Base-by-base conservation (phyloP, 2,888 invertebrate species). In the Parelbella ahira region DNA sequence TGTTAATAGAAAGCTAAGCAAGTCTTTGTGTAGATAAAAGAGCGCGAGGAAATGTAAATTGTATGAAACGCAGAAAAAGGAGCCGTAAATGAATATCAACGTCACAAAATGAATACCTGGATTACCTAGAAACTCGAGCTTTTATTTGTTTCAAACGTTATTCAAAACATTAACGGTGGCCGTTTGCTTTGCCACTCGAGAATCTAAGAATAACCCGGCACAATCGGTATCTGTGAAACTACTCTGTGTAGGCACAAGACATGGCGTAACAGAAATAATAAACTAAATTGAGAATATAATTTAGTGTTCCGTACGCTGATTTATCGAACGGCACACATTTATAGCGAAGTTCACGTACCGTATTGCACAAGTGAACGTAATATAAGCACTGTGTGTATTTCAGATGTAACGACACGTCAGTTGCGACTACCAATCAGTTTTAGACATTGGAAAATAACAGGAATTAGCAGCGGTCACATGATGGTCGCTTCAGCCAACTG, bases 381-480 rank as follows among this genome's bases (percentile, higher is more conserved):
- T 51, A 49, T 54, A 54, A 59, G 56, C 50, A 51, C 54, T n/a
- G 48, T 7, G 44, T 38, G 50, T 49, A 50, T 49, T 53, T 51
- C 20, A 33, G 25, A 30, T 15, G 13, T 32, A 39, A n/a, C n/a
- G n/a, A 39, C 12, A 27, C 20, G 32, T 41, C 11, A 19, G 32
- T 30, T 32, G 25, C 18, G 24, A 13, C 39, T 13, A 58, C 53
- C 44, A 53, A 58, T 69, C 63, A 64, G 58, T 68, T 70, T 70
- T 68, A 69, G 63, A 69, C 62, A 60, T 63, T 50, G 61, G 58
- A 75, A 69, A 70, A 68, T 68, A 63, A 66, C 65, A 51, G 63
- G 60, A 58, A 63, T 57, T 56, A 58, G 55, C 53, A 33, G 48
- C 47, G 63, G 70, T 83, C 84, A 84, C 80, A 83, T 82, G 84